Percentiles rank a stretch among this genome's conserved stretches.
Evolutionary conservation across 2,888 invertebrate species (phyloP).

Genomic region (Ischnura elegans): DNA sequence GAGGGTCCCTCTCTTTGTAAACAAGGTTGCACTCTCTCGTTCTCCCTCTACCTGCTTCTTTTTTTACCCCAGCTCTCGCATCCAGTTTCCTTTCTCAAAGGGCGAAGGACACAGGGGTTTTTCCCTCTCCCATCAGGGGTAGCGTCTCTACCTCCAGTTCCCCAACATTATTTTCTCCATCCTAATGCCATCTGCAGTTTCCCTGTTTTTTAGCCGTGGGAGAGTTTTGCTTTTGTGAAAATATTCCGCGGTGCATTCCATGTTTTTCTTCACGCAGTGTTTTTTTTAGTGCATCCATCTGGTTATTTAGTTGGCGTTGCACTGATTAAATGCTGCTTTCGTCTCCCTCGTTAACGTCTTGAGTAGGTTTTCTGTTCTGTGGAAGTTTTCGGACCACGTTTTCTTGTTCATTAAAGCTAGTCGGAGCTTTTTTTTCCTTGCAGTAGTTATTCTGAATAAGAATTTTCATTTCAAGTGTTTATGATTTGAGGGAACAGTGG

Average conservation of each 20-base stretch:
- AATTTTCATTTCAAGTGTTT: no score
- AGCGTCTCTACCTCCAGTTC: neutral
- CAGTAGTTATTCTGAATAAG: no score
- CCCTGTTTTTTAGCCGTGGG: neutral
- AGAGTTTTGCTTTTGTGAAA: neutral
- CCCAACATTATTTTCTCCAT: neutral
- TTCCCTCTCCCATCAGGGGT: neutral
- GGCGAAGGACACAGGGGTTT: neutral
- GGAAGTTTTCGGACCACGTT: no score
- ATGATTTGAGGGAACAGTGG: no score
- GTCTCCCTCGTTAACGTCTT: neutral
- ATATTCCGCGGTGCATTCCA: neutral
- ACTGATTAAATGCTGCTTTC: neutral
- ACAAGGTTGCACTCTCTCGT: slow-evolving; percentile 44
- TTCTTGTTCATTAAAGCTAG: no score
- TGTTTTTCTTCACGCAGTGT: neutral
- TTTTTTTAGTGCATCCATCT: neutral
- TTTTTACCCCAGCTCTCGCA: neutral
- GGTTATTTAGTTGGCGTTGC: neutral
- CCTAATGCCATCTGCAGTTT: slow-evolving; percentile 23
- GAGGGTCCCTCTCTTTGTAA: slow-evolving; percentile 8
- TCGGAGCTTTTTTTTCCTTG: neutral
- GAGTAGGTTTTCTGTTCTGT: neutral
- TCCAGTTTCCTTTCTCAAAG: neutral
- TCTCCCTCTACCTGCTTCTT: slow-evolving; percentile 8